These are phyloP conservation scores for Artibeus lituratus DNA, from an alignment of 2,797 vertebrate species.

Conservation along the genomic window DNA sequence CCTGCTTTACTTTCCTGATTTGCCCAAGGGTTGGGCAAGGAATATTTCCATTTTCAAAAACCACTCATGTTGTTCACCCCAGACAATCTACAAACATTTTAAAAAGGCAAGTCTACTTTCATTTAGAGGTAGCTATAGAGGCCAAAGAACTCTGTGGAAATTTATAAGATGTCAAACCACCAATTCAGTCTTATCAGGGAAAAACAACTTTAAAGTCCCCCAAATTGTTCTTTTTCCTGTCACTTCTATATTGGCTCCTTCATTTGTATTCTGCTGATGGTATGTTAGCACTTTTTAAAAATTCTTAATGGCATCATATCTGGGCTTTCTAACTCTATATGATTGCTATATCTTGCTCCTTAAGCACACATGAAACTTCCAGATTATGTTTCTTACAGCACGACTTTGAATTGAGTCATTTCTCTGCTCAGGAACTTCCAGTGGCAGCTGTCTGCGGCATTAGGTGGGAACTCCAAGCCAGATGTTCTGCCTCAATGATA, in stretches of 20 bases:
- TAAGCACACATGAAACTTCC: background rate
- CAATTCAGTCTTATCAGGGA: background rate
- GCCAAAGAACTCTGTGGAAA: background rate
- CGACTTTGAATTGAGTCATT: background rate
- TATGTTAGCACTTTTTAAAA: background rate
- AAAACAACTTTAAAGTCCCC: background rate
- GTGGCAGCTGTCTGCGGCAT: background rate
- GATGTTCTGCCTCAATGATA: background rate
- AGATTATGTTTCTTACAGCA: background rate
- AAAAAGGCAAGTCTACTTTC: background rate
- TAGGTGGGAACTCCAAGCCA: background rate
- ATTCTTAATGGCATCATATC: background rate
- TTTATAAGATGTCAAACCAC: background rate
- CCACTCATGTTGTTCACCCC: background rate
- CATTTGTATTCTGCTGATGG: background rate
- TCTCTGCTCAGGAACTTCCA: background rate
- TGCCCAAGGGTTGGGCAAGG: background rate
- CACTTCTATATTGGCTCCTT: background rate
- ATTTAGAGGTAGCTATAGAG: background rate
- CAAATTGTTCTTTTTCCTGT: background rate
- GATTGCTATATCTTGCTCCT: background rate
- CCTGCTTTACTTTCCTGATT: background rate
- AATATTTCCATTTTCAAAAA: background rate
- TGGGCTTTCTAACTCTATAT: background rate
- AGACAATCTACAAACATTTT: background rate